Conservation (phyloP, 1,140 invertebrate genomes). For the Sitodiplosis mosellana region DNA sequence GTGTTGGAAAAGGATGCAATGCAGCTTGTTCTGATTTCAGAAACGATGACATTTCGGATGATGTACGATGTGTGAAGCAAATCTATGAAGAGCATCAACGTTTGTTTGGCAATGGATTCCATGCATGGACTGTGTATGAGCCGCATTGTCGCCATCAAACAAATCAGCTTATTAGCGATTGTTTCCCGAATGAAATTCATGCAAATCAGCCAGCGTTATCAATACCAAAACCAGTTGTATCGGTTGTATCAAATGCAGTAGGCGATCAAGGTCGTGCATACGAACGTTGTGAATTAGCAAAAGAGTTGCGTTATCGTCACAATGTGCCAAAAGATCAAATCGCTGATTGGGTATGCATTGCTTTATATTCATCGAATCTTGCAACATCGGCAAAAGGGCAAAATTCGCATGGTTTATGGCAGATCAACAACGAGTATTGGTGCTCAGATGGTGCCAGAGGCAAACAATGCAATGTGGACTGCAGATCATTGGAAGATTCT, state of each 20-base stretch:
- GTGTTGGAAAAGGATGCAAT: constrained; percentile 31
- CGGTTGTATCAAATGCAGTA: background rate
- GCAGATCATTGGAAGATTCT: constrained; percentile 36
- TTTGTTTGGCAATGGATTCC: constrained; percentile 40
- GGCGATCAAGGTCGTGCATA: constrained; percentile 26
- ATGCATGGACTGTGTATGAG: constrained; percentile 43
- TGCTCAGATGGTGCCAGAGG: constrained; percentile 36
- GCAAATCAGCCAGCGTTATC: background rate
- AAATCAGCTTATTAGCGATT: constrained; percentile 1
- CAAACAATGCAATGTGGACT: constrained; percentile 36
- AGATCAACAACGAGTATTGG: constrained; percentile 49
- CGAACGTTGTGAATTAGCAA: constrained; percentile 36
- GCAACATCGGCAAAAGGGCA: constrained; percentile 42
- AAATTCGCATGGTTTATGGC: constrained; percentile 45
- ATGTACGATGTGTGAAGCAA: constrained; percentile 34
- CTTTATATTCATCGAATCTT: constrained; percentile 45
- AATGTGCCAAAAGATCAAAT: constrained; percentile 31
- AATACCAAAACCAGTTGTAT: background rate
- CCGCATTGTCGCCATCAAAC: constrained; percentile 19
- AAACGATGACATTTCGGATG: constrained; percentile 41
- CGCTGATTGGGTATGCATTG: constrained; percentile 53
- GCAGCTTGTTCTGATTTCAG: constrained; percentile 31
- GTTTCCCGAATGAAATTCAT: background rate
- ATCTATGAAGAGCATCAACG: constrained; percentile 35
- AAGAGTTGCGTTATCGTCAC: constrained; percentile 29